phyloP scores from a whole-genome alignment of 2,113 vertebrate species.

The Hemibates koningsi region DNA sequence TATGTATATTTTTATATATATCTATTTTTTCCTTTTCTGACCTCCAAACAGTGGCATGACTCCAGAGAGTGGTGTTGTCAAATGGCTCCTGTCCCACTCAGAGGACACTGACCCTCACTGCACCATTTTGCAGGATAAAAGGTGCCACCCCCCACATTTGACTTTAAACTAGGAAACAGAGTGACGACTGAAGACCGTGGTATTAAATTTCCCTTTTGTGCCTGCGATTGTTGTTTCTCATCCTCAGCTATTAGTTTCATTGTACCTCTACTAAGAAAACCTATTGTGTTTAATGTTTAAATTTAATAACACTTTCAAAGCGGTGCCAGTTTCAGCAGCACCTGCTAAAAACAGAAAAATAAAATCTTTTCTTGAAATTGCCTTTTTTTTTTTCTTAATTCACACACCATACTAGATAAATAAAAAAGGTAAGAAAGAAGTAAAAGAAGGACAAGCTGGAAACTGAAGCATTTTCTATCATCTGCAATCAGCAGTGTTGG shows the following conservation, averaged over 20 bases:
- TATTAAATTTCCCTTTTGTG: background rate
- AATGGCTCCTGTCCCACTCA: constrained; percentile 18
- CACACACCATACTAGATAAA: background rate
- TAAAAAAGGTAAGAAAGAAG: background rate
- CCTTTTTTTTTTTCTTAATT: background rate
- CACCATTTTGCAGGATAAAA: constrained; percentile 38
- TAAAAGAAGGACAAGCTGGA: background rate
- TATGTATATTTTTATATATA: background rate
- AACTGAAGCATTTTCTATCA: background rate
- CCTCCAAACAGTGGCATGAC: constrained; percentile 39
- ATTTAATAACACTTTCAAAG: background rate
- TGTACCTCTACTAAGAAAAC: background rate
- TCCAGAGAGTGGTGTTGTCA: constrained; percentile 25
- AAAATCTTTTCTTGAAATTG: background rate
- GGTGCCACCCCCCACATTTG: constrained; percentile 5
- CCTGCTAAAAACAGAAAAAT: background rate
- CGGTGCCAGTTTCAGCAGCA: background rate
- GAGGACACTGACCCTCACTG: constrained; percentile 18
- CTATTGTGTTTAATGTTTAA: background rate
- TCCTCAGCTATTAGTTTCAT: background rate
- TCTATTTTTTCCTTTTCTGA: background rate
- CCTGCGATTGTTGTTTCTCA: constrained; percentile 2
- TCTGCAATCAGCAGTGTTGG: background rate
- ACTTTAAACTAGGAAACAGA: background rate
- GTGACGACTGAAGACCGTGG: background rate